Evolutionary conservation across 2,888 invertebrate species (phyloP), one percentile per base, ranked within the genome.

Genomic region (Agrotis puta): DNA sequence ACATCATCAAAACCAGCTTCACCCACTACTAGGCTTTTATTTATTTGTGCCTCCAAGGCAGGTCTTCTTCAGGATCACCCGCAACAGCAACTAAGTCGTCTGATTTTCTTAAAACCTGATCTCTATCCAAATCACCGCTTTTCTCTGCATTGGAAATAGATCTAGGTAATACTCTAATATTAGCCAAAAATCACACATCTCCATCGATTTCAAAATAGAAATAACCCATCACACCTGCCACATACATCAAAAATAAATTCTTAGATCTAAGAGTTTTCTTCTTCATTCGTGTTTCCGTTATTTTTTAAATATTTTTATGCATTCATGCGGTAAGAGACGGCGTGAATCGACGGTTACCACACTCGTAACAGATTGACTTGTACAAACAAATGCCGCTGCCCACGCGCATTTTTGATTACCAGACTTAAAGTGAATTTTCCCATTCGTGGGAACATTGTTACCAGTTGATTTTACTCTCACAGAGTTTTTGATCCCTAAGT

Each of bases 361-460:
- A 83, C 79, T 81, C 70, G 67, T 83, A 85, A 77, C 85, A 85
- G 74, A 81, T 79, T 73, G 75, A 76, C 71, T 85, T 74, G 69
- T 75, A 77, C 74, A 85, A 85, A 85, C 85, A 85, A 83, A 79
- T 75, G 74, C 63, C 27, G 65, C 66, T 70, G 75, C 82, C 79
- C 79, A 85, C 82, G 85, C 85, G 82, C 70, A 53, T 22, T 16
- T 27, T 13, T 70, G 57, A 72, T 73, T 82, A 68, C 81, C 68
- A 75, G 67, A 59, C 45, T 39, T 24, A 18, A 22, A 59, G 56
- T 2, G 0, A 47, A 54, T 22, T 5, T 33, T 61, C 11, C 18
- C 48, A 14, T 2, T 33, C n/a, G 16, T 47, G 2, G 47, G n/a
- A n/a, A 47, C 22, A 65, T 48, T 56, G 9, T 33, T 48, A 43